Percentiles rank a stretch among this genome's conserved stretches.
These are phyloP conservation scores for Acrobasis suavella DNA, from an alignment of 2,888 invertebrate species.

Conservation along the genomic window DNA sequence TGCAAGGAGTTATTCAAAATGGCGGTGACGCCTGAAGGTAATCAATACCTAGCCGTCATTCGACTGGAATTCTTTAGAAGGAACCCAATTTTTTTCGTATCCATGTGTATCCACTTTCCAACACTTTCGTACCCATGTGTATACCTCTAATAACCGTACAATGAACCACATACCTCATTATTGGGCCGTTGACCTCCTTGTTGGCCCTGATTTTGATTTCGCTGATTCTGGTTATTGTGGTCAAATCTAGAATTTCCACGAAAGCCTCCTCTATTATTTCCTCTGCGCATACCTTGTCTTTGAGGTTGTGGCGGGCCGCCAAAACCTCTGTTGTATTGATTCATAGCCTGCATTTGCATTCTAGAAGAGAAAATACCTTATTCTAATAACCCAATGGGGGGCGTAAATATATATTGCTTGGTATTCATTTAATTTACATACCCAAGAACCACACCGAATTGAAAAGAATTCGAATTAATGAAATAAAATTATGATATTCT, in stretches of 20 bases:
- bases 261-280: conserved; percentile 63
- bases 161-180: conserved; percentile 53
- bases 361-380: conserved; percentile 9
- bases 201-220: conserved; percentile 58
- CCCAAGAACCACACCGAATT: no score
- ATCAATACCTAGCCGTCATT: not conserved
- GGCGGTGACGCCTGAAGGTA: conserved; percentile 10
- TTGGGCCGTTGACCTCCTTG: conserved; percentile 74
- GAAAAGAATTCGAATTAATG: no score
- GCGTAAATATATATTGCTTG: not conserved
- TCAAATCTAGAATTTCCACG: conserved; percentile 73
- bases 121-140: no score
- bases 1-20: conserved; percentile 4
- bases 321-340: conserved; percentile 71
- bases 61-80: not conserved
- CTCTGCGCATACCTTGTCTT: conserved; percentile 68
- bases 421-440: no score
- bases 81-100: no score
- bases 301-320: conserved; percentile 77
- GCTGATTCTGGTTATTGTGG: conserved; percentile 47
- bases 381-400: not conserved
- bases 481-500: no score
- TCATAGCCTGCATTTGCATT: conserved; percentile 75
- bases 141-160: no score
- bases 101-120: no score